Base-by-base conservation (phyloP, 2,888 invertebrate genomes). In the Resseliella maxima region DNA sequence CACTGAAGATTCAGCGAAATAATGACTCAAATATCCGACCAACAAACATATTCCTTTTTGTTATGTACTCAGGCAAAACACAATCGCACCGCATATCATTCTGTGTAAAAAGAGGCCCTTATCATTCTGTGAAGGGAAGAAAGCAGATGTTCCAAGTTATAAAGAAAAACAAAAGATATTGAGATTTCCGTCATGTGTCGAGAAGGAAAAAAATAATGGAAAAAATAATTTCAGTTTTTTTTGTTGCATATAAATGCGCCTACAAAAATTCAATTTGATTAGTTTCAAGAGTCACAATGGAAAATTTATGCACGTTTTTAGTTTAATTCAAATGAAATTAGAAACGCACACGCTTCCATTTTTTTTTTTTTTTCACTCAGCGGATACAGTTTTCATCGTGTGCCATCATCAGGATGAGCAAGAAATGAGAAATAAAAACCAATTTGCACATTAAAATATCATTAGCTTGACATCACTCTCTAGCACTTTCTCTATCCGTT, bases 281-380 rank as follows among this genome's bases (percentile, higher is more conserved):
- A 35, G 72, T 31, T 72, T 31, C 72, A 5, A 5, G 1, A 35
- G 6, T 3, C 12, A 31, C 31, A 72, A 72, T 72, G 72, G 31
- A 6, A 24, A 72, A 72, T 72, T 27, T 72, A 2, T 72, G 72
- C 72, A 72, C 72, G 72, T 31, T 31, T 72, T 72, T 72, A n/a
- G 72, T 72, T 72, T 31, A 72, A 31, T 72, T 72, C 72, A 18
- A 72, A 72, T 72, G 72, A 35, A 72, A 72, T 31, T 31, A 3
- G 31, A 72, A 72, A 31, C 15, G 31, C 31, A 72, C 15, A 59
- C 72, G n/a, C 31, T 72, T 72, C 15, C 15, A 18, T 59, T 24
- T 24, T 5, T 24, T 27, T 3, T 3, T 27, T 3, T 27, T 24
- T 59, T 24, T 59, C 59, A 8, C 24, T 59, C 18, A 2, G 15